These are phyloP conservation scores for Leptatherina wallacei DNA, from an alignment of 2,797 vertebrate species.

Conservation along the genomic window DNA sequence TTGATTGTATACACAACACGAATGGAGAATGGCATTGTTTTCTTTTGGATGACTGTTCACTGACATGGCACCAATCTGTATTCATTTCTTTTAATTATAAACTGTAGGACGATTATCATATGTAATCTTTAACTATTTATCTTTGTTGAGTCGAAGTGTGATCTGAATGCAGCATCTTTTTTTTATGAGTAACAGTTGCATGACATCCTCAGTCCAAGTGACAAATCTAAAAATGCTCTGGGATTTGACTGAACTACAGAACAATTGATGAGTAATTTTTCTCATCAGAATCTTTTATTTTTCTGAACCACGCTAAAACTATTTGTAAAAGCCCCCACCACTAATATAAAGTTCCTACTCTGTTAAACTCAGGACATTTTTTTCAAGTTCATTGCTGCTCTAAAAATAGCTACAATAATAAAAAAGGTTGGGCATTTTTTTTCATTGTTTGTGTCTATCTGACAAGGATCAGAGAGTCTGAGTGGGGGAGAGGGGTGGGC, in stretches of 20 bases:
- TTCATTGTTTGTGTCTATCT: slow-evolving; percentile 53
- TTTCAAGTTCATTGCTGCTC: slow-evolving; percentile 33
- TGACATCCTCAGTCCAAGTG: slow-evolving; percentile 61
- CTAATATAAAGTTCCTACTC: neutral
- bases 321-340: slow-evolving; percentile 37
- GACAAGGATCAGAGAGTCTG: slow-evolving; percentile 40
- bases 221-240: slow-evolving; percentile 51
- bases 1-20: slow-evolving; percentile 69
- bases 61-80: neutral
- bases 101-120: neutral
- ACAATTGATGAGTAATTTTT: slow-evolving; percentile 61
- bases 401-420: slow-evolving; percentile 61
- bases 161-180: slow-evolving; percentile 43
- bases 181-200: slow-evolving; percentile 59
- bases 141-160: slow-evolving; percentile 30
- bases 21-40: slow-evolving; percentile 62
- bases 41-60: slow-evolving; percentile 66
- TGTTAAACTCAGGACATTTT: slow-evolving; percentile 20
- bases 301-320: slow-evolving; percentile 37
- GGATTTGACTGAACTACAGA: slow-evolving; percentile 56
- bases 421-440: slow-evolving; percentile 36
- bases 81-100: neutral
- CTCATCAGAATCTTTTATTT: neutral
- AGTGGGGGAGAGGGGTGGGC: slow-evolving; percentile 12
- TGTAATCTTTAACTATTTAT: slow-evolving; percentile 2